Conservation (phyloP, 1,140 invertebrate genomes). For the Thaumetopoea pityocampa region DNA sequence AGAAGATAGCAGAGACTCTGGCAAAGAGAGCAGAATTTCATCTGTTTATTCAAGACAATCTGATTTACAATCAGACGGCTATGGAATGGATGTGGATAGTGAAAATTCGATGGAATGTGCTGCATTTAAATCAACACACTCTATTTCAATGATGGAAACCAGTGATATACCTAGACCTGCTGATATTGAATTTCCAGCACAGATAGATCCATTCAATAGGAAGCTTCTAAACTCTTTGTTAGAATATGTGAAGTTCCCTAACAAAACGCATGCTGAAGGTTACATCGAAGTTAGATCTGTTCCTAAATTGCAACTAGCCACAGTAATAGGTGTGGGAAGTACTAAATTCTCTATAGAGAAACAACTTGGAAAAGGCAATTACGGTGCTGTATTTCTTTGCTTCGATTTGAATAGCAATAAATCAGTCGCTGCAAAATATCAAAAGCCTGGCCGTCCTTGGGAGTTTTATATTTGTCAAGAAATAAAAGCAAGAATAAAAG, state of each 20-base stretch:
- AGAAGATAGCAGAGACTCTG: slow-evolving; percentile 71
- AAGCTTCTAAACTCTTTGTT: slow-evolving; percentile 73
- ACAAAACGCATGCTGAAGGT: slow-evolving; percentile 71
- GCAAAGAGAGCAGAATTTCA: slow-evolving; percentile 71
- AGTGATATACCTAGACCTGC: slow-evolving; percentile 69
- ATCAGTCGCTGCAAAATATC: slow-evolving; percentile 83
- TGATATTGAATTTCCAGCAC: slow-evolving; percentile 65
- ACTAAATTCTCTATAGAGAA: slow-evolving; percentile 82
- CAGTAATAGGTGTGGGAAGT: slow-evolving; percentile 66
- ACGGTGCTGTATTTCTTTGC: slow-evolving; percentile 83
- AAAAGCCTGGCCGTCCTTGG: slow-evolving; percentile 87
- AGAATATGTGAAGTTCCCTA: slow-evolving; percentile 77
- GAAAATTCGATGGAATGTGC: slow-evolving; percentile 74
- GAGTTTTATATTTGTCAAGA: slow-evolving; percentile 89
- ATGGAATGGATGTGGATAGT: slow-evolving; percentile 73
- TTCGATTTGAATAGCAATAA: slow-evolving; percentile 77
- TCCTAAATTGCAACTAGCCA: slow-evolving; percentile 61
- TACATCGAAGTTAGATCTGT: slow-evolving; percentile 63
- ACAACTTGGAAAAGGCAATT: slow-evolving; percentile 85
- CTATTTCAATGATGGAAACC: slow-evolving; percentile 67
- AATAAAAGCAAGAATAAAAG: slow-evolving; percentile 82
- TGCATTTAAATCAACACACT: slow-evolving; percentile 66
- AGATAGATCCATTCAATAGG: slow-evolving; percentile 77
- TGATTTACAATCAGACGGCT: slow-evolving; percentile 64
- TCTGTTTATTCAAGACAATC: slow-evolving; percentile 66